Evolutionary conservation across 1,140 invertebrate species (phyloP), one percentile per base, ranked within the genome.

Genomic region (Drosophila pandora): DNA sequence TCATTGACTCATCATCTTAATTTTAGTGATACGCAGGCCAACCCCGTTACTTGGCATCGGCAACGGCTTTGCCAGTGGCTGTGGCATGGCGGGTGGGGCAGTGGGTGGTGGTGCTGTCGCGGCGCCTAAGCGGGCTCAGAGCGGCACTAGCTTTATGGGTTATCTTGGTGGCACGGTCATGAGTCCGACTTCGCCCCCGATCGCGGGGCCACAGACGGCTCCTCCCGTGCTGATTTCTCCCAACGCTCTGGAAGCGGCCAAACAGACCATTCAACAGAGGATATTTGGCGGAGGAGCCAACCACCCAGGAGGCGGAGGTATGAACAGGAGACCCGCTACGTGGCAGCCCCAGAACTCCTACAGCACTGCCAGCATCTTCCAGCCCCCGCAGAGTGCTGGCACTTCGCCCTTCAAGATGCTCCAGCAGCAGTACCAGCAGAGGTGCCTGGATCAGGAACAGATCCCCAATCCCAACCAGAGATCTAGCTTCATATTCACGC

Each of bases 21-120:
- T 91, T 91, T 91, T 91, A 91, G 90, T 85, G 90, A 91, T 91
- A 91, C 90, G 84, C 78, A 82, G 87, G 78, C 90, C 90, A 81
- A 72, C 80, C 76, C 50, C 77, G 34, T 84, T 90, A 49, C 79
- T 76, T 76, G 90, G 90, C 82, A 84, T 76, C 73, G 90, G 80
- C 77, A 82, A 77, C 61, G 73, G 76, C 71, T 75, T 62, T 65
- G 58, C 61, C 73, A 73, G 50, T 57, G 79, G 71, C 60, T 58
- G 55, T 37, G 63, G 72, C 69, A 37, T 34, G 17, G 32, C 43
- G 60, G 71, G 23, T 59, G 65, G 69, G 64, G 61, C 60, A 78
- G 72, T 68, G 77, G 70, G 68, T 73, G 56, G 48, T 50, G 62
- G 45, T 43, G 55, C 28, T 13, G 53, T 32, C 23, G 12, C 28